Evolutionary conservation across 1,140 invertebrate species (phyloP).

Genomic region (Cherax destructor): DNA sequence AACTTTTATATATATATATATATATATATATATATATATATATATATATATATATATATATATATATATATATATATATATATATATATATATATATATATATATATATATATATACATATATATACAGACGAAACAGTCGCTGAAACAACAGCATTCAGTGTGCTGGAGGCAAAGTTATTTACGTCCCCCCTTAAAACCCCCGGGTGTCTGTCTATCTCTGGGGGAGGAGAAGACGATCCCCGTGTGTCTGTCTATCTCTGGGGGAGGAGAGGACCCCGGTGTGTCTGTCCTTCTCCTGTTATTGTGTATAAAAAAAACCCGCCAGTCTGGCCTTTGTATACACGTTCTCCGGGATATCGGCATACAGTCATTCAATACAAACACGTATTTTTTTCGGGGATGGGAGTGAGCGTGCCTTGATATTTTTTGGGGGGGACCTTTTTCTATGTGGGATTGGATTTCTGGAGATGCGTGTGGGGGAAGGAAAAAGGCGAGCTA

Average conservation of each 20-base stretch:
- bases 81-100: too few relatives aligned
- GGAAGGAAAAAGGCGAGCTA: not conserved
- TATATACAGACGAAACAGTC: too few relatives aligned
- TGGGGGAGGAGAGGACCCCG: not conserved
- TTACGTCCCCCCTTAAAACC: not conserved
- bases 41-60: too few relatives aligned
- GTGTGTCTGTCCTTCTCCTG: too few relatives aligned
- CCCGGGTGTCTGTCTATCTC: not conserved
- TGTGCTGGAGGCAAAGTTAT: not conserved
- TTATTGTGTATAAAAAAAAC: too few relatives aligned
- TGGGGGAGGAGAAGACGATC: not conserved
- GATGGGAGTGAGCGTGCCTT: not conserved
- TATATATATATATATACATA: too few relatives aligned
- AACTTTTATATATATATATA: too few relatives aligned
- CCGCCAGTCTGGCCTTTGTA: not conserved
- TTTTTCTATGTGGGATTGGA: not conserved
- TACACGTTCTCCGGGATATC: not conserved
- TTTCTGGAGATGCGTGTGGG: not conserved
- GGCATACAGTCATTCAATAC: not conserved
- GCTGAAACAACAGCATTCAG: not conserved
- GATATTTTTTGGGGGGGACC: not conserved
- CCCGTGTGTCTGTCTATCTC: too few relatives aligned
- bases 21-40: too few relatives aligned
- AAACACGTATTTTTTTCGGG: not conserved
- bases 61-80: too few relatives aligned